phyloP scores from a whole-genome alignment of 1,140 invertebrate genomes.

The Drosophila funebris region DNA sequence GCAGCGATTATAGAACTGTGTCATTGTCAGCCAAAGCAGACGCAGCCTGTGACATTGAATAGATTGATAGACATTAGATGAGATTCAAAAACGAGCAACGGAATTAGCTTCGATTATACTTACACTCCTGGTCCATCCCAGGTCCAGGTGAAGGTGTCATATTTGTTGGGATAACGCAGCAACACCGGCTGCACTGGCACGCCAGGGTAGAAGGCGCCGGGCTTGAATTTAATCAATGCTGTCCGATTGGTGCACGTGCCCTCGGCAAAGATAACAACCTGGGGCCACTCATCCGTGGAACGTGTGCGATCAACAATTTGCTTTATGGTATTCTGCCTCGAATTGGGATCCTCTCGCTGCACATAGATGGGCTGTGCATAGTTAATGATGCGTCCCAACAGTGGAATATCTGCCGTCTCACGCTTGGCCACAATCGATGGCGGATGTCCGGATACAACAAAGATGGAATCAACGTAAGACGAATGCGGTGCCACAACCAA shows the following conservation, averaged over 20 bases:
- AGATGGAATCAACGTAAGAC: slow-evolving; percentile 94
- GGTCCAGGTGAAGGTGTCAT: slow-evolving; percentile 98
- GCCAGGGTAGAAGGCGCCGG: slow-evolving; percentile 95
- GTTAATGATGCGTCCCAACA: slow-evolving; percentile 97
- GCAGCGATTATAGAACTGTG: slow-evolving; percentile 94
- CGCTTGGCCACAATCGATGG: slow-evolving; percentile 95
- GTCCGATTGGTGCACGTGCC: slow-evolving; percentile 97
- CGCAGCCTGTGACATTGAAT: slow-evolving; percentile 63
- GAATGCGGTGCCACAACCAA: slow-evolving; percentile 96
- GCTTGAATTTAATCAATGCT: slow-evolving; percentile 97
- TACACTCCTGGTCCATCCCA: slow-evolving; percentile 98
- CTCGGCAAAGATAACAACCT: slow-evolving; percentile 97
- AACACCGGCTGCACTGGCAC: slow-evolving; percentile 97
- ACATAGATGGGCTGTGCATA: slow-evolving; percentile 98
- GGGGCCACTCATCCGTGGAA: slow-evolving; percentile 95
- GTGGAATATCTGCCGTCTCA: slow-evolving; percentile 90
- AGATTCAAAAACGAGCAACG: not conserved
- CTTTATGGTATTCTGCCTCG: slow-evolving; percentile 94
- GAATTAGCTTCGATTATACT: slow-evolving; percentile 82
- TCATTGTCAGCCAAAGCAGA: slow-evolving; percentile 95
- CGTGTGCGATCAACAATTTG: slow-evolving; percentile 94
- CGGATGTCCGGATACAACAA: slow-evolving; percentile 91
- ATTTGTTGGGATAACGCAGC: slow-evolving; percentile 95
- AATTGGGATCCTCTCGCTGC: slow-evolving; percentile 95
- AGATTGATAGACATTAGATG: slow-evolving; percentile 12